Percentiles rank a stretch among this genome's conserved stretches.
Evolutionary conservation across 2,888 invertebrate genomes (phyloP).

Genomic region (Harpagoxenus sublaevis): DNA sequence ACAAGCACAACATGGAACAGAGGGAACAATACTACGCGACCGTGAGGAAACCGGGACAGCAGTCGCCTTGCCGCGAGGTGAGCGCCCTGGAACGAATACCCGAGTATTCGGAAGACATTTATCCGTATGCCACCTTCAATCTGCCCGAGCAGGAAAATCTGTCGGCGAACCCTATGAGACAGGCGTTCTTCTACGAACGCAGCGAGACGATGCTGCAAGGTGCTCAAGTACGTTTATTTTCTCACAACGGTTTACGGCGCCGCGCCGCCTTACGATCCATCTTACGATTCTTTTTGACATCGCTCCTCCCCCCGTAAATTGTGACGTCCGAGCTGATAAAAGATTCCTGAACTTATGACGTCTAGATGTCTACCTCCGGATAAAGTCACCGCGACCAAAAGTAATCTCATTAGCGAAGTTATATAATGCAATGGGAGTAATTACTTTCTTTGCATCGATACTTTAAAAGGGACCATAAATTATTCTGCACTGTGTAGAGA

Average conservation of each 20-base stretch:
- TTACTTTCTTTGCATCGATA: constrained; percentile 20
- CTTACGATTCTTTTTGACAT: constrained; percentile 26
- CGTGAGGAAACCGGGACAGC: constrained; percentile 86
- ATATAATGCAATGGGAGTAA: constrained; percentile 25
- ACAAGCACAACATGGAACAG: constrained; percentile 86
- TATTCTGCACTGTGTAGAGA: background rate
- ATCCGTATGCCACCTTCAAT: constrained; percentile 89
- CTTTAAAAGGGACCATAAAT: constrained; percentile 18
- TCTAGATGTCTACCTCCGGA: background rate
- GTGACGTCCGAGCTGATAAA: constrained; percentile 14
- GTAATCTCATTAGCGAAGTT: constrained; percentile 35
- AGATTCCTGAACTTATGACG: background rate
- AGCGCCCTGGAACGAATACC: constrained; percentile 87
- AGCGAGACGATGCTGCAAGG: constrained; percentile 84
- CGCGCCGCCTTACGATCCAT: constrained; percentile 23
- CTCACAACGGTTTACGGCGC: constrained; percentile 31
- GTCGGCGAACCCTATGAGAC: constrained; percentile 86
- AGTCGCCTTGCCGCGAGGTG: constrained; percentile 85
- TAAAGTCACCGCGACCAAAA: constrained; percentile 1
- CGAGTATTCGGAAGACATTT: constrained; percentile 89
- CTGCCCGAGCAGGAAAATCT: constrained; percentile 88
- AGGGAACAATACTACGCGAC: constrained; percentile 88
- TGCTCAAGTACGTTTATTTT: constrained; percentile 79
- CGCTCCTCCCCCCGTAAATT: background rate
- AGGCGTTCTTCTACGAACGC: constrained; percentile 85